A percentile compares a stretch with the other conserved stretches of the same genome.
Conservation (phyloP, 1,140 invertebrate genomes). For the Hydropsyche tenuis region DNA sequence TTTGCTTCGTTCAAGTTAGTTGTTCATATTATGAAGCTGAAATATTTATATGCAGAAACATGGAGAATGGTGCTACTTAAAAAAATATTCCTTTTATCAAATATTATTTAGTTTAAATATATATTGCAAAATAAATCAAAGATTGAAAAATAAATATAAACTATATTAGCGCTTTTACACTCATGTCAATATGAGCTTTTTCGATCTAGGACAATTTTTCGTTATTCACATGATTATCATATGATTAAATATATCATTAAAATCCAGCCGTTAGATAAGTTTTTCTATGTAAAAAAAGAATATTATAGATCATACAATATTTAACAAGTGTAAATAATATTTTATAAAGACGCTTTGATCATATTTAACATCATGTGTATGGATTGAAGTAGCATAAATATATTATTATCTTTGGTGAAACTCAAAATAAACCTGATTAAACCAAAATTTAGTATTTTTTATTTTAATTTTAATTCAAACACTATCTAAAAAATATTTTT, state of each 20-base stretch:
- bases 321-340: slow-evolving; percentile 32
- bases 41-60: not conserved
- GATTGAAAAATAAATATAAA: not conserved
- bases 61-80: not conserved
- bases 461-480: too few relatives aligned
- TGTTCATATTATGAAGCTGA: too few relatives aligned
- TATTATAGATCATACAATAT: not conserved
- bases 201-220: not conserved
- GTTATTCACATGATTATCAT: not conserved
- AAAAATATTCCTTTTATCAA: not conserved
- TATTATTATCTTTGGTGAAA: slow-evolving; percentile 32
- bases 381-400: slow-evolving; percentile 21
- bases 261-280: slow-evolving; percentile 13
- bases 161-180: not conserved
- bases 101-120: not conserved
- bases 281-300: slow-evolving; percentile 23
- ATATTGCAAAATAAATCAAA: not conserved
- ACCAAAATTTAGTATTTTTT: not conserved
- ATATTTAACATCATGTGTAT: slow-evolving; percentile 27
- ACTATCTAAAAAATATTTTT: too few relatives aligned
- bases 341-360: slow-evolving; percentile 38
- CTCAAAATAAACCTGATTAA: slow-evolving; percentile 25
- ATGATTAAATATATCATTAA: slow-evolving; percentile 1
- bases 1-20: too few relatives aligned
- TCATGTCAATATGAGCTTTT: slow-evolving; percentile 2